phyloP scores from a whole-genome alignment of 2,797 vertebrate species.

The Mallotus villosus region DNA sequence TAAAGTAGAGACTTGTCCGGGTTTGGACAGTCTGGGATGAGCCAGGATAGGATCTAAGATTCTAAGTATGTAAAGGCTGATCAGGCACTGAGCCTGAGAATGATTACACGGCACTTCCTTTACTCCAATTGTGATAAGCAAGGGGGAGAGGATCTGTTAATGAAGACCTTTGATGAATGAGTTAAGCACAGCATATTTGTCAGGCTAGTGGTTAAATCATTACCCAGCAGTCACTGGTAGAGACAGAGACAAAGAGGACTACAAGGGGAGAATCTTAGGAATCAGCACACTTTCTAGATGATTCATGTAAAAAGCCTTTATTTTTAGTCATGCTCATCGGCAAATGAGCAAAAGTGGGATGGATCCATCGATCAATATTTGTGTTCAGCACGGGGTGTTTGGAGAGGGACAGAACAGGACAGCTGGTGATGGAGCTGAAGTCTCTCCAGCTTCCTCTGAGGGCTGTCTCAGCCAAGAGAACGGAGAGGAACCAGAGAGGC shows the following conservation, averaged over 20 bases:
- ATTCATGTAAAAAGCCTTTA: neutral
- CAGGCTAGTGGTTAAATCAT: constrained; percentile 13
- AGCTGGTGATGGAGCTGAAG: neutral
- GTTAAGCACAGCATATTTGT: neutral
- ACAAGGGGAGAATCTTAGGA: neutral
- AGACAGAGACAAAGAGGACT: neutral
- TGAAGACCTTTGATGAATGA: neutral
- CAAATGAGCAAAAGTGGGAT: neutral
- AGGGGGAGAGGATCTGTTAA: neutral
- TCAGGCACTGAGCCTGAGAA: neutral
- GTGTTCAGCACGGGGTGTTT: neutral
- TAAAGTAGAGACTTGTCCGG: neutral
- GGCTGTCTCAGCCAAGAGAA: neutral
- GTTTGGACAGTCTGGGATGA: too few relatives aligned
- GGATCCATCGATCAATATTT: neutral
- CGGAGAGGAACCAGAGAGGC: neutral
- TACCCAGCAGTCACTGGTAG: constrained; percentile 6
- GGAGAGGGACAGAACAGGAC: neutral
- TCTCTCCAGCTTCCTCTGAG: neutral
- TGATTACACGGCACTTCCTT: neutral
- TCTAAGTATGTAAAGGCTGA: neutral
- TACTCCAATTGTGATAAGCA: neutral
- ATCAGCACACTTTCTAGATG: neutral
- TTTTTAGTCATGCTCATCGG: neutral
- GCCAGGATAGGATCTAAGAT: too few relatives aligned